phyloP scores from a whole-genome alignment of 2,888 invertebrate species.

The Julus scandinavius region DNA sequence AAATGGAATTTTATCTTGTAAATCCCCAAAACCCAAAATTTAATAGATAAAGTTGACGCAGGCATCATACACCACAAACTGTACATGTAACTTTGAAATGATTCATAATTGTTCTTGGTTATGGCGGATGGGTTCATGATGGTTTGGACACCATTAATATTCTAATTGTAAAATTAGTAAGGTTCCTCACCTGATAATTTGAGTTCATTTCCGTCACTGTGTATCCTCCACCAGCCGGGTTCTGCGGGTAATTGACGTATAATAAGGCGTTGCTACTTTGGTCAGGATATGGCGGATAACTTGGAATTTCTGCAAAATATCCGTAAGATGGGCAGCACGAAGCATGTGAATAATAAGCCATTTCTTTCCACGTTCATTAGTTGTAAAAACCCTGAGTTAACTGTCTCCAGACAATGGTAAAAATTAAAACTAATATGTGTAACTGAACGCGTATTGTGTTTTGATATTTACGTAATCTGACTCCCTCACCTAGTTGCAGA shows the following conservation, averaged over 20 bases:
- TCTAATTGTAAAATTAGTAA: no score
- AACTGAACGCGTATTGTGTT: neutral
- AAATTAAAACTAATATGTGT: neutral
- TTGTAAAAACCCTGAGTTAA: neutral
- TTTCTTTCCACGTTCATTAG: neutral
- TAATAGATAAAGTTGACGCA: no score
- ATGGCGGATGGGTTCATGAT: no score
- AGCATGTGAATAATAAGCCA: neutral
- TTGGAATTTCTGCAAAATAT: neutral
- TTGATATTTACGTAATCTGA: neutral
- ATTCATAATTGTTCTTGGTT: no score
- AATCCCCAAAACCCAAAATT: no score
- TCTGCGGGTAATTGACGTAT: neutral
- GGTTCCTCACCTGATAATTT: neutral
- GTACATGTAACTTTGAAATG: no score
- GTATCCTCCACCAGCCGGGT: neutral
- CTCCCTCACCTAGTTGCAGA: neutral
- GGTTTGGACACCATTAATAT: no score
- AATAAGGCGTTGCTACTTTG: neutral
- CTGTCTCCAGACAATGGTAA: neutral
- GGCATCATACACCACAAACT: no score
- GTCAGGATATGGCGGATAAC: neutral
- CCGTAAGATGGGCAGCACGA: neutral
- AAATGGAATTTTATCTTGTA: no score
- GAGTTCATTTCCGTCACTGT: neutral